Base-by-base conservation (phyloP, 2,888 invertebrate species). In the Idaea aversata region DNA sequence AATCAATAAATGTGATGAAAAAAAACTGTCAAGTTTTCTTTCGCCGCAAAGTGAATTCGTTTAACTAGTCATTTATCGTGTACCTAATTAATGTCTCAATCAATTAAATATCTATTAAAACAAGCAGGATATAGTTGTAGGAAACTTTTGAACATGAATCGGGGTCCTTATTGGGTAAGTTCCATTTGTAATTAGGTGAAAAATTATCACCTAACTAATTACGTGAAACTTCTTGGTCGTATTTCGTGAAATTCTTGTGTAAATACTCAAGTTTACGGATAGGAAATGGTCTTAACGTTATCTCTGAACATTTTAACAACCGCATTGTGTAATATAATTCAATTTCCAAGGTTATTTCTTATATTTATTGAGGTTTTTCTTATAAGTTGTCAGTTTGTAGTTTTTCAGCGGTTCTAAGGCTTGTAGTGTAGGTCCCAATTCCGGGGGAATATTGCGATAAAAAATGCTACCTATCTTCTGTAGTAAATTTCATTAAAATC, bases 61-160 rank as follows among this genome's bases (percentile, higher is more conserved):
- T 61, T 65, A 61, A 63, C 62, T 64, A 64, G 68, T 73, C 62
- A 62, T 71, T 68, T 68, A 47, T 63, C 68, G 69, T 72, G 13
- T 13, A n/a, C n/a, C n/a, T n/a, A 63, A 63, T 62, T 79, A 82
- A 91, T 91, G 90, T 82, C 83, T 82, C 78, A 76, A 65, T 77
- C 79, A 66, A 82, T 91, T 71, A 91, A 87, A 83, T 87, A 87
- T 70, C 68, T 89, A 72, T 72, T 91, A 63, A 78, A 78, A 62
- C 77, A 79, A 69, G 88, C 81, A 34, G 85, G 77, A 67, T 80
- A 83, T 69, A 85, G 80, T 70, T 91, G 84, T 70, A 86, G 75
- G 70, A 81, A 73, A 63, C 75, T 86, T 16, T 61, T 85, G 65
- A 83, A 87, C 59, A 83, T 80, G 74, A 87, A 84, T 68, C 80